These are phyloP conservation scores for Lacerta viridis DNA, from an alignment of 2,797 vertebrate genomes.

Conservation along the genomic window DNA sequence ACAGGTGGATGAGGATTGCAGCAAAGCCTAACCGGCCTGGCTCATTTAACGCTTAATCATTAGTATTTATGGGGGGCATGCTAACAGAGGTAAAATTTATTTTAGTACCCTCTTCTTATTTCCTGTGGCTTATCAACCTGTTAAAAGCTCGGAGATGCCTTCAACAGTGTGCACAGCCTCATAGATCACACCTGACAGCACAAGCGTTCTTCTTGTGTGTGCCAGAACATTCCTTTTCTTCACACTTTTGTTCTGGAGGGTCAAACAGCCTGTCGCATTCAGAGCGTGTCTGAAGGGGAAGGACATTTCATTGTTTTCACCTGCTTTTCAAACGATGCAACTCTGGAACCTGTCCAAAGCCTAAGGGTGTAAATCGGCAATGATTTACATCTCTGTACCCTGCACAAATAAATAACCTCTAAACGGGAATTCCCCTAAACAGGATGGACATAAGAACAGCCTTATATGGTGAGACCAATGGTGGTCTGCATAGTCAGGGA, in stretches of 20 bases:
- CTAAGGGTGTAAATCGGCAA: background rate
- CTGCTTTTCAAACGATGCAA: slow-evolving; percentile 5
- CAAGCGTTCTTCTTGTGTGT: background rate
- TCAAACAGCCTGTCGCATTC: slow-evolving; percentile 17
- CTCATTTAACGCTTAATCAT: slow-evolving; percentile 51
- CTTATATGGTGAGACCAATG: background rate
- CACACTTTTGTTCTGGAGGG: slow-evolving; percentile 22
- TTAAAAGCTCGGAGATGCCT: slow-evolving; percentile 25
- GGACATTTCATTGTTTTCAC: background rate
- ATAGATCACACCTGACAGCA: slow-evolving; percentile 17
- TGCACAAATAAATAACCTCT: slow-evolving; percentile 7
- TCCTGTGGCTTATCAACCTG: slow-evolving; percentile 27
- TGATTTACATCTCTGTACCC: background rate
- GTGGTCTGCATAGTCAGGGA: background rate
- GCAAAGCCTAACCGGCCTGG: slow-evolving; percentile 10
- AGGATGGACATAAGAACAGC: background rate
- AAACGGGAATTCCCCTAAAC: background rate
- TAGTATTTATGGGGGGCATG: slow-evolving; percentile 37
- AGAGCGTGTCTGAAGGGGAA: slow-evolving; percentile 20
- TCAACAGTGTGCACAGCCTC: slow-evolving; percentile 25
- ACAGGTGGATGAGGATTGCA: slow-evolving; percentile 13
- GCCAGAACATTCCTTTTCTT: slow-evolving; percentile 35
- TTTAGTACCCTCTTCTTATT: slow-evolving; percentile 52
- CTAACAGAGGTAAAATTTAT: slow-evolving; percentile 43
- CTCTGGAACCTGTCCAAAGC: slow-evolving; percentile 27